Evolutionary conservation across 2,888 invertebrate species (phyloP), one percentile per base, ranked within the genome.

Genomic region (Yponomeuta sedellus): DNA sequence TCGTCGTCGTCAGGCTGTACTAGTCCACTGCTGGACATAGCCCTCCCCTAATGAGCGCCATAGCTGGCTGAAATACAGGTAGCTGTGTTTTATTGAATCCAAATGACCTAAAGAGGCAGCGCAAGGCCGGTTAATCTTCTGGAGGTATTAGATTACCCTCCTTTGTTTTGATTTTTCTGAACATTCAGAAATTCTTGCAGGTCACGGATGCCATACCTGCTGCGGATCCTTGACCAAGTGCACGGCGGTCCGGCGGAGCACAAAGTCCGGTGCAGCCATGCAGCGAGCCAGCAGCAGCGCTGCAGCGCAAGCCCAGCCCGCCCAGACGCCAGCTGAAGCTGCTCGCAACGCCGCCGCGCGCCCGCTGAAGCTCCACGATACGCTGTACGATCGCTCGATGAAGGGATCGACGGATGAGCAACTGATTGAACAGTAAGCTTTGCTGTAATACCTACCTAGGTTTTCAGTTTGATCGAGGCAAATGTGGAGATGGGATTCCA

Each of bases 261-360:
- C 72, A 71, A 90, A 91, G 79, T 90, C 90, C 0, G 88, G 86
- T 1, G 87, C 90, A 20, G 81, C 77, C 64, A 90, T 77, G 69
- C 90, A 90, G 52, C 90, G 81, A 56, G 86, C 83, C 20, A 90
- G 75, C 64, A 89, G 73, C 64, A 89, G 70, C 2, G 88, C 85
- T 34, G 82, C 82, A 10, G 78, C 85, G 73, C 82, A 80, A 0
- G 86, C 85, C 90, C 90, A 90, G 71, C 78, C 75, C 11, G 80
- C 88, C 81, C 85, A 82, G 69, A 77, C 81, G 57, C 77, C 90
- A 0, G 89, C 90, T 69, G 83, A 77, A 10, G 82, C 80, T 1
- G 82, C 88, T 3, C 86, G 80, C n/a, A 83, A 77, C 2, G 81
- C 81, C 10, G 75, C 73, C 65, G 75, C 80, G 0, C 88, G 82